Percentiles rank a stretch among this genome's conserved stretches.
These are phyloP conservation scores for Megathymus violae DNA, from an alignment of 1,140 invertebrate genomes.

Conservation along the genomic window DNA sequence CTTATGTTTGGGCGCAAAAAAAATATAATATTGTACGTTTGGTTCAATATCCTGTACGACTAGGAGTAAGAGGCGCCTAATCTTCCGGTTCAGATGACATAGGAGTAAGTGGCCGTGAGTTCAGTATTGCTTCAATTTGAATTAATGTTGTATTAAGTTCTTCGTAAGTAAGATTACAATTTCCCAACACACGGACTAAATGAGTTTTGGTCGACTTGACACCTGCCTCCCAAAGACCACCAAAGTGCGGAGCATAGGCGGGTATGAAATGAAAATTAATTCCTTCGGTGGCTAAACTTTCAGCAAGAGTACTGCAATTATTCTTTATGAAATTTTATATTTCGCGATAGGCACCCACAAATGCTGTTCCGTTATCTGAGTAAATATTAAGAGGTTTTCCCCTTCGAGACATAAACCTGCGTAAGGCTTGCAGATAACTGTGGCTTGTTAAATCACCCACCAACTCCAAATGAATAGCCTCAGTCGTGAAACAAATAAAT, in stretches of 20 bases:
- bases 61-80: constrained; percentile 43
- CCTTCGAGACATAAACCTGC: constrained; percentile 56
- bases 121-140: constrained; percentile 49
- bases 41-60: no score
- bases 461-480: constrained; percentile 53
- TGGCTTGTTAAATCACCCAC: constrained; percentile 44
- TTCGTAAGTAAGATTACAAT: constrained; percentile 49
- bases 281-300: constrained; percentile 21
- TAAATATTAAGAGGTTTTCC: constrained; percentile 51
- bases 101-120: constrained; percentile 52
- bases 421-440: constrained; percentile 58
- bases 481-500: constrained; percentile 42
- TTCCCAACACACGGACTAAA: constrained; percentile 48
- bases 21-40: no score
- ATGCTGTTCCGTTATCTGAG: constrained; percentile 41
- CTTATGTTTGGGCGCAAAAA: no score
- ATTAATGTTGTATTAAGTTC: no score
- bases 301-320: constrained; percentile 34
- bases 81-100: constrained; percentile 41
- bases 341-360: constrained; percentile 36
- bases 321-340: constrained; percentile 29
- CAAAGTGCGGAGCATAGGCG: constrained; percentile 56
- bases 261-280: constrained; percentile 65
- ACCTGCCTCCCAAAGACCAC: constrained; percentile 47
- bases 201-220: constrained; percentile 59